Conservation (phyloP, 1,140 invertebrate genomes). For the Drosophila micromelanica region DNA sequence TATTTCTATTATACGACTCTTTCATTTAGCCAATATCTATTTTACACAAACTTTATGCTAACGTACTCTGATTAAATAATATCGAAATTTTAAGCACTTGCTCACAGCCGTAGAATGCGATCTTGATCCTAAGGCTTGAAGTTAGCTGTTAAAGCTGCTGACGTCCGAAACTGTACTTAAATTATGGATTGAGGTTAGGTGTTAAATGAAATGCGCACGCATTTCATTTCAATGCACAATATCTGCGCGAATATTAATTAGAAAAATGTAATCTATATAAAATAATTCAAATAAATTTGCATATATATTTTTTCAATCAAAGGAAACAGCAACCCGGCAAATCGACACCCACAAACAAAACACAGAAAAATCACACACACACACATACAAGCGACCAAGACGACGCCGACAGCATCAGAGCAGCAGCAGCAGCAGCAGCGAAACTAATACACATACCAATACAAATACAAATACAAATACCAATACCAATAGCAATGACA, state of each 20-base stretch:
- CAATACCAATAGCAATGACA: too few species aligned
- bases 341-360: conserved; percentile 34
- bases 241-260: conserved; percentile 64
- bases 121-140: not conserved
- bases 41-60: too few species aligned
- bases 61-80: too few species aligned
- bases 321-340: conserved; percentile 35
- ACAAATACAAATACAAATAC: not conserved
- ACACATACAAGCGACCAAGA: not conserved
- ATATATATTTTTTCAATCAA: conserved; percentile 69
- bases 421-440: not conserved
- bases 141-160: not conserved
- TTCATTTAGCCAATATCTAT: too few species aligned
- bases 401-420: not conserved
- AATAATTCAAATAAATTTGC: conserved; percentile 74
- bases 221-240: conserved; percentile 48
- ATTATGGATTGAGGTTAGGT: conserved; percentile 42
- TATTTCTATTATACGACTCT: too few species aligned
- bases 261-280: conserved; percentile 69
- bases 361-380: conserved; percentile 10
- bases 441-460: not conserved
- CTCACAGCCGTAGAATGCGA: not conserved
- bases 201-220: conserved; percentile 44
- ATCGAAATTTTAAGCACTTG: too few species aligned
- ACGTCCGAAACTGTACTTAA: conserved; percentile 46